A percentile compares a stretch with the other conserved stretches of the same genome.
Evolutionary conservation across 2,888 invertebrate genomes (phyloP).

Genomic region (Herminia tarsipennalis): DNA sequence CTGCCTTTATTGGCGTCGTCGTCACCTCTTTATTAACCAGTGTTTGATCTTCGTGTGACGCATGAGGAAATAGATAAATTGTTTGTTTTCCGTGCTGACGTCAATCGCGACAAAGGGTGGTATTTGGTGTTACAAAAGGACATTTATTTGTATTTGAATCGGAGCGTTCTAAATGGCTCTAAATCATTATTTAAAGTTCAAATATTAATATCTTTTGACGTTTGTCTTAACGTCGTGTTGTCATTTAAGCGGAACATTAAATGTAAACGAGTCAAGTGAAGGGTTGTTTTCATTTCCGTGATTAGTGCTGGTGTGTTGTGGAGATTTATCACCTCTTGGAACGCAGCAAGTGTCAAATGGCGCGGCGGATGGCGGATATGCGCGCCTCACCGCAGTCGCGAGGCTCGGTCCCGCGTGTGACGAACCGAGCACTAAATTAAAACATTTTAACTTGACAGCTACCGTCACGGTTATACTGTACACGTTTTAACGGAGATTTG

Average conservation of each 20-base stretch:
- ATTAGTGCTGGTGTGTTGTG: slow-evolving; percentile 68
- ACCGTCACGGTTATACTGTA: slow-evolving; percentile 66
- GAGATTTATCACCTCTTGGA: slow-evolving; percentile 77
- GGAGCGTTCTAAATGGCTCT: slow-evolving; percentile 39
- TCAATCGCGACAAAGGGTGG: slow-evolving; percentile 45
- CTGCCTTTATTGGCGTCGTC: slow-evolving; percentile 69
- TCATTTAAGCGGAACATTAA: slow-evolving; percentile 67
- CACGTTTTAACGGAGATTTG: slow-evolving; percentile 64
- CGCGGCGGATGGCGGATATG: slow-evolving; percentile 62
- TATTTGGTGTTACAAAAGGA: slow-evolving; percentile 25
- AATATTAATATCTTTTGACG: slow-evolving; percentile 44
- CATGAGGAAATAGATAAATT: slow-evolving; percentile 74
- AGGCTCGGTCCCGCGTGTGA: slow-evolving; percentile 60
- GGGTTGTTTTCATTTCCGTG: slow-evolving; percentile 80
- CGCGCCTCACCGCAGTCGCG: slow-evolving; percentile 43
- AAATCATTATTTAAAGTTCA: slow-evolving; percentile 42
- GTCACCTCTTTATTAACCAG: slow-evolving; percentile 66
- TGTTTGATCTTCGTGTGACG: slow-evolving; percentile 68
- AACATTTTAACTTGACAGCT: slow-evolving; percentile 80
- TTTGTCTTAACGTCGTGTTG: slow-evolving; percentile 52
- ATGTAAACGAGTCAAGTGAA: slow-evolving; percentile 65
- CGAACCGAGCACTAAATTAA: slow-evolving; percentile 79
- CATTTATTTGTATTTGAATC: slow-evolving; percentile 31
- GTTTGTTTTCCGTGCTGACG: slow-evolving; percentile 67
- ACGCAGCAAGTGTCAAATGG: slow-evolving; percentile 72